Conservation (phyloP, 2,888 invertebrate genomes). For the Portevinia maculata region DNA sequence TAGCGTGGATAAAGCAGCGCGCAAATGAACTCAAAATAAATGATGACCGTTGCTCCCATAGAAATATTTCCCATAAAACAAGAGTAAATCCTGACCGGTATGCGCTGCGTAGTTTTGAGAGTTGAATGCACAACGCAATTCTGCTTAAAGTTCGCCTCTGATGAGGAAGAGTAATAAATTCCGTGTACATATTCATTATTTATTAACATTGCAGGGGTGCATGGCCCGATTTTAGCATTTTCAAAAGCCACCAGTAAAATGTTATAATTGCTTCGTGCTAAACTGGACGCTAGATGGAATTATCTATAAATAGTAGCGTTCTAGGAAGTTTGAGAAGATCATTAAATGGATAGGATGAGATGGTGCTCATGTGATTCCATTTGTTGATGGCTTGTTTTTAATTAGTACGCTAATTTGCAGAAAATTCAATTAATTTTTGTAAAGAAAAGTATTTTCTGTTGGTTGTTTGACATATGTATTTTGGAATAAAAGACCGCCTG, state of each 20-base stretch:
- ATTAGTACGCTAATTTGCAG: constrained; percentile 43
- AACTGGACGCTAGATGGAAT: constrained; percentile 52
- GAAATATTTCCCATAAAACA: constrained; percentile 19
- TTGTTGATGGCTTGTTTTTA: constrained; percentile 32
- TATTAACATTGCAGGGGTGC: constrained; percentile 11
- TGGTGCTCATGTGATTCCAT: constrained; percentile 30
- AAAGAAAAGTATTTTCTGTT: constrained; percentile 3
- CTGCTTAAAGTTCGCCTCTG: constrained; percentile 12
- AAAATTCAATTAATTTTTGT: constrained; percentile 37
- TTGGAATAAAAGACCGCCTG: background rate
- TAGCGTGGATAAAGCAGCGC: constrained; percentile 11
- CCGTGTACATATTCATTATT: background rate
- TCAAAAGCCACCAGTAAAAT: background rate
- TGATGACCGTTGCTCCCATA: constrained; percentile 17
- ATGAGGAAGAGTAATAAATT: constrained; percentile 47
- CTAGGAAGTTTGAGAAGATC: constrained; percentile 29
- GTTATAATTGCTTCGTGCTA: background rate
- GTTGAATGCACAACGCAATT: constrained; percentile 37
- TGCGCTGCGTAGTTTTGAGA: constrained; percentile 44
- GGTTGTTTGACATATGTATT: background rate
- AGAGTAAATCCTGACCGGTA: background rate
- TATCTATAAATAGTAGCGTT: constrained; percentile 61
- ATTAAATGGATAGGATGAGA: constrained; percentile 32
- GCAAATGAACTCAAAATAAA: constrained; percentile 55
- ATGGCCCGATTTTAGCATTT: constrained; percentile 6